Percentiles rank a stretch among this genome's conserved stretches.
Conservation (phyloP, 1,140 invertebrate genomes). For the Heterodera carotae region DNA sequence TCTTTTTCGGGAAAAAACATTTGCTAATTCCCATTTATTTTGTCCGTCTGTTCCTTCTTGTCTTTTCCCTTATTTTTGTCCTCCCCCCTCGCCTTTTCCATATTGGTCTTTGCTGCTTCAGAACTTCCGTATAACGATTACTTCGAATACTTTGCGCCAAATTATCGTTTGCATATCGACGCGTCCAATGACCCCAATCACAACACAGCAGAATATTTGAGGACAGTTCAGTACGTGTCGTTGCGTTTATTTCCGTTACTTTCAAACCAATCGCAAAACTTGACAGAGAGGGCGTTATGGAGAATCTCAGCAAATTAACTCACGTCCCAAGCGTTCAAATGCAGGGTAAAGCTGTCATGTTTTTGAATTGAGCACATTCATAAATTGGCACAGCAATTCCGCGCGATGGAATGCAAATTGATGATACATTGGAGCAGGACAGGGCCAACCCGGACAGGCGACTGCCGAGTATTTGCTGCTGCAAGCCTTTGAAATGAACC, state of each 20-base stretch:
- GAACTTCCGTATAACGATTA: conserved; percentile 99
- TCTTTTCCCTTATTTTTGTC: too few species aligned
- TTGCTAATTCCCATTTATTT: too few species aligned
- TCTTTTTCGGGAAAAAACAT: conserved; percentile 44
- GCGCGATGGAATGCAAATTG: conserved; percentile 74
- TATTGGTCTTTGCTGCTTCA: conserved; percentile 56
- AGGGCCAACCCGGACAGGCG: conserved; percentile 59
- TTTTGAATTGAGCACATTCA: neutral
- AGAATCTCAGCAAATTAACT: conserved; percentile 94
- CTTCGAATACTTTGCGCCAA: conserved; percentile 88
- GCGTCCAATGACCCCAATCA: conserved; percentile 99
- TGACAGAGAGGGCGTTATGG: conserved; percentile 90
- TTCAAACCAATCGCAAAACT: neutral
- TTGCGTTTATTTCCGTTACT: conserved; percentile 13
- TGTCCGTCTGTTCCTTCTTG: too few species aligned
- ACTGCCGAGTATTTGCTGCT: conserved; percentile 49
- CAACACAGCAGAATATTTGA: conserved; percentile 94
- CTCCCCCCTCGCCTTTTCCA: too few species aligned
- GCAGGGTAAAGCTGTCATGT: conserved; percentile 70
- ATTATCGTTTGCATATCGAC: conserved; percentile 87
- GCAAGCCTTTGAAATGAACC: too few species aligned
- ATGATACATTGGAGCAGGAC: conserved; percentile 49
- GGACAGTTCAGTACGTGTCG: conserved; percentile 66
- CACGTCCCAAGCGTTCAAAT: conserved; percentile 98
- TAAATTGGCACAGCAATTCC: conserved; percentile 74